Evolutionary conservation across 2,888 invertebrate species (phyloP).

Genomic region (Metellina segmentata): DNA sequence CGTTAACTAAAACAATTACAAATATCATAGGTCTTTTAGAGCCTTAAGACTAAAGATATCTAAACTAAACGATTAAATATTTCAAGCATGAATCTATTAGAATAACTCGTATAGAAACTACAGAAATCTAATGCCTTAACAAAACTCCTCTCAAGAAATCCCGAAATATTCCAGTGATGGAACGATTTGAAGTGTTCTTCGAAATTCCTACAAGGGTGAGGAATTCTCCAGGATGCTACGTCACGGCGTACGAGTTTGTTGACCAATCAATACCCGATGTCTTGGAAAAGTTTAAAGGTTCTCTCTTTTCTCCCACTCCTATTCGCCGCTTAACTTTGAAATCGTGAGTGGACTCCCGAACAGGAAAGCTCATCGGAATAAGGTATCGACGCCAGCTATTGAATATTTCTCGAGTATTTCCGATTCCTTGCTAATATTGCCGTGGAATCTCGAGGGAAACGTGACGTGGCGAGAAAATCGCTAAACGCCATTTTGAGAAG

Average conservation of each 20-base stretch:
- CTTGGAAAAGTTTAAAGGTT: slow-evolving; percentile 22
- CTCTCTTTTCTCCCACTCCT: neutral
- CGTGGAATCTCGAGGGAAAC: neutral
- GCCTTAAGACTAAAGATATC: too few relatives aligned
- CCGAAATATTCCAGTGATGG: neutral
- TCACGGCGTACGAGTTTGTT: neutral
- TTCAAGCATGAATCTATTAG: too few relatives aligned
- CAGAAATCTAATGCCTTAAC: neutral
- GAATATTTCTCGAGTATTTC: slow-evolving; percentile 17
- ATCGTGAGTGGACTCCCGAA: slow-evolving; percentile 26
- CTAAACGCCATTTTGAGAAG: too few relatives aligned
- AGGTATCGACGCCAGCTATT: slow-evolving; percentile 3
- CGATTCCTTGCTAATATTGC: neutral
- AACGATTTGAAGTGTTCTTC: neutral
- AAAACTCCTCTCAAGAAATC: slow-evolving; percentile 9
- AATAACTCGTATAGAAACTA: neutral
- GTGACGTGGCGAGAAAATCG: slow-evolving; percentile 21
- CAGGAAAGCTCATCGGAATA: neutral
- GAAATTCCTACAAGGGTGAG: neutral
- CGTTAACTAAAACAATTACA: too few relatives aligned
- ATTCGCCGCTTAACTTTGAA: slow-evolving; percentile 19
- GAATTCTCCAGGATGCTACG: slow-evolving; percentile 7
- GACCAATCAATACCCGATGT: slow-evolving; percentile 35
- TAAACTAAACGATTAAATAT: too few relatives aligned
- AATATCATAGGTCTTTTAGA: too few relatives aligned